Base-by-base conservation (phyloP, 37 sponge, comb jelly and placozoan species). In the Halichondria panicea region DNA sequence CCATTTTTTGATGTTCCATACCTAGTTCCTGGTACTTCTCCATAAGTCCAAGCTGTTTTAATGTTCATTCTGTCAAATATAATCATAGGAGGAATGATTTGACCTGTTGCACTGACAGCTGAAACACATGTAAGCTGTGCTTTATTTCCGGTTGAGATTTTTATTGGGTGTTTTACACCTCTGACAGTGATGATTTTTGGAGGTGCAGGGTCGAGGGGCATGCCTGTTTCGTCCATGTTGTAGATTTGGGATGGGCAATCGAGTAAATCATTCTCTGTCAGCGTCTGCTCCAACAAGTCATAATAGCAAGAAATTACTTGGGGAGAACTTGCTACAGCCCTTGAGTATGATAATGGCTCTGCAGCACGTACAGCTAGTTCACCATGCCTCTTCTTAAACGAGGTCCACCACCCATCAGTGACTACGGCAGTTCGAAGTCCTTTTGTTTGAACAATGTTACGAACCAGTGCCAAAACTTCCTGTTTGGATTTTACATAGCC, bases 41-140 rank as follows among this genome's bases (percentile, higher is more conserved):
- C 28, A 4, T 22, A 41, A 7, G 78, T 84, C 78, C 78, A 84
- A 7, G 66, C 69, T 52, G 78, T 66, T 15, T 70, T 71, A 3
- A 78, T 24, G 15, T 71, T 76, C 55, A 79, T 84, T 46, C 57
- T 34, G 63, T 79, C 79, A 52, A 48, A 84, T 21, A 84, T 79
- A 3, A 84, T 37, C 69, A 68, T 43, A 15, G 69, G 69, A 44
- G 69, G 69, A 68, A 68, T 68, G 7, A 25, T 48, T 43, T 68
- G 69, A 21, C 69, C 48, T 44, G 48, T 28, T 15, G 69, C 69
- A 68, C 44, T 68, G 19, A 8, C 76, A 86, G 75, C 79, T 36
- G 74, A 80, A 43, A 86, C 72, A 7, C 79, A 48, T 33, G 81
- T 87, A 27, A 87, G 41, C 59, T 87, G 88, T 22, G 71, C 63